A percentile compares a stretch with the other conserved stretches of the same genome.
Evolutionary conservation across 2,888 invertebrate species (phyloP).

Genomic region (Folsomia manolachei): DNA sequence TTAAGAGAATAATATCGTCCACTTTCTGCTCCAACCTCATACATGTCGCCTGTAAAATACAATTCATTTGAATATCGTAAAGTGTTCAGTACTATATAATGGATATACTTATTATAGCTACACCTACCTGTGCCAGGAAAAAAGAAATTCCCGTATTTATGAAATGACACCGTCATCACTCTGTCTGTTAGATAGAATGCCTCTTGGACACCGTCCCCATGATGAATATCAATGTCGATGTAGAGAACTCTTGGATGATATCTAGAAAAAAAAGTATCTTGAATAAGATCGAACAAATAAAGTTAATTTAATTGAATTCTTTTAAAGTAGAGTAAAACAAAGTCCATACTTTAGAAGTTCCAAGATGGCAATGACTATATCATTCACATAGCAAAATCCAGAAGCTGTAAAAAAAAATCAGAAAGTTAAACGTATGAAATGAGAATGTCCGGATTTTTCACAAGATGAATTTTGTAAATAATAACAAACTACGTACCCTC

Average conservation of each 20-base stretch:
- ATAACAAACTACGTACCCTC: no score
- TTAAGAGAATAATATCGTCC: conserved; percentile 97
- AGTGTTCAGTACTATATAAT: neutral
- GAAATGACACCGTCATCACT: conserved; percentile 99
- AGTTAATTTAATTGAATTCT: neutral
- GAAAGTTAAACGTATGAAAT: no score
- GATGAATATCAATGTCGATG: conserved; percentile 98
- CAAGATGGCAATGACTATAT: conserved; percentile 94
- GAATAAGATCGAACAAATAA: neutral
- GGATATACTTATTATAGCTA: no score
- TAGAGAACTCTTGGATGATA: conserved; percentile 92
- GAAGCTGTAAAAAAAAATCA: no score
- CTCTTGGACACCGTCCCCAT: conserved; percentile 95
- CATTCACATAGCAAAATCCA: conserved; percentile 99
- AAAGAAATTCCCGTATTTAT: conserved; percentile 96
- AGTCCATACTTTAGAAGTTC: conserved; percentile 73
- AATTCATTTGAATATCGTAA: neutral
- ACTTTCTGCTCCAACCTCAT: conserved; percentile 93
- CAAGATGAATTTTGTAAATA: no score
- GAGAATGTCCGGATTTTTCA: no score
- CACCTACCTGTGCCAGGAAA: conserved; percentile 85
- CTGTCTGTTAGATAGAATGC: conserved; percentile 95
- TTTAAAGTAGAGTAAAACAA: neutral
- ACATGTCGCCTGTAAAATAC: conserved; percentile 74
- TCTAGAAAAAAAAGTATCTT: no score